Conservation (phyloP, 1,140 invertebrate species). For the Panagrolaimus sp. region DNA sequence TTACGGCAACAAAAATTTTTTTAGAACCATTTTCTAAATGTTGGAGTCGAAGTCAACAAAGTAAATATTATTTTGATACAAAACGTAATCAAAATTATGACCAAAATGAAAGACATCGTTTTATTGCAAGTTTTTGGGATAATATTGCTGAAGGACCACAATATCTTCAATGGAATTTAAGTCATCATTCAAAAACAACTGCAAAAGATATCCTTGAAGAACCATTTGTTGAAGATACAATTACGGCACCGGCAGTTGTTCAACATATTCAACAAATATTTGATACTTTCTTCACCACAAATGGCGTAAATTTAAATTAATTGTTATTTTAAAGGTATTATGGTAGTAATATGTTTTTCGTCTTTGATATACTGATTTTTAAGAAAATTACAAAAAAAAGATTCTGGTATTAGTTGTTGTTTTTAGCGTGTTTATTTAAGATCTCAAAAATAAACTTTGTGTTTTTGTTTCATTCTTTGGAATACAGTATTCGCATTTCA, state of each 20-base stretch:
- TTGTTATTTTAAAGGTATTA: no score
- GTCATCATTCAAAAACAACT: conserved; percentile 5
- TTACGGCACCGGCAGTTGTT: background rate
- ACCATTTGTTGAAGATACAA: background rate
- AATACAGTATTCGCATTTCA: no score
- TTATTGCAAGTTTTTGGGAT: background rate
- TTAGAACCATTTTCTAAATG: background rate
- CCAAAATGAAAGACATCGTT: background rate
- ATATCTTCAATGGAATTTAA: background rate
- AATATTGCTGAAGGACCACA: conserved; percentile 3
- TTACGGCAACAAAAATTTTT: background rate
- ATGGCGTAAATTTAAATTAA: no score
- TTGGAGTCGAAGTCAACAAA: background rate
- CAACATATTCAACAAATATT: background rate
- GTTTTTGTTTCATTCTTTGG: no score
- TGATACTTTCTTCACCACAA: background rate
- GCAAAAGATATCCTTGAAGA: conserved; percentile 5
- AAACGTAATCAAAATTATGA: background rate
- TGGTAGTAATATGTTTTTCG: no score
- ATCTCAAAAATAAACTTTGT: no score
- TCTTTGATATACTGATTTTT: no score
- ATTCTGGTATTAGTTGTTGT: no score
- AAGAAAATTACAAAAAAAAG: no score
- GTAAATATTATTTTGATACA: background rate
- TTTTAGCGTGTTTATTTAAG: no score